These are phyloP conservation scores for Pachycephus smyrnensis DNA, from an alignment of 2,888 invertebrate species.

Conservation along the genomic window DNA sequence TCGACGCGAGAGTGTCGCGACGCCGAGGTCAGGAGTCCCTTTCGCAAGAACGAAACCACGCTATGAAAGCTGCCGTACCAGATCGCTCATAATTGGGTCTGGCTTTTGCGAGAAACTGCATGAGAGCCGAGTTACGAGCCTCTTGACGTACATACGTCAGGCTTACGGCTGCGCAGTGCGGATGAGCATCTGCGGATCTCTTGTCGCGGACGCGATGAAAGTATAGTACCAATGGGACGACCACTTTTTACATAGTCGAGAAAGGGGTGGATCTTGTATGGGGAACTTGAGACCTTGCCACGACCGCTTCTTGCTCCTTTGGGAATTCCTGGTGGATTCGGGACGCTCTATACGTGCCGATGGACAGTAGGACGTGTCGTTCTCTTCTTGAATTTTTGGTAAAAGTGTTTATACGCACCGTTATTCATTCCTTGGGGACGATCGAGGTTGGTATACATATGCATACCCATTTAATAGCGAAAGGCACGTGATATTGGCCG, in stretches of 20 bases:
- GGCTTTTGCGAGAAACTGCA: slow-evolving; percentile 13
- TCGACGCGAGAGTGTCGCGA: background rate
- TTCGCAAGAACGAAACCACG: slow-evolving; percentile 7
- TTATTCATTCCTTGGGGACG: too few relatives aligned
- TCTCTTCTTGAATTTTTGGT: too few relatives aligned
- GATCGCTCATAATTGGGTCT: slow-evolving; percentile 31
- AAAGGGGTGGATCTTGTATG: background rate
- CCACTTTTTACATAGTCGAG: background rate
- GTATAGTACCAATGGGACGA: slow-evolving; percentile 1
- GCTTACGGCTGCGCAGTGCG: too few relatives aligned
- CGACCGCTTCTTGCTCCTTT: slow-evolving; percentile 4
- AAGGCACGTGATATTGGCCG: too few relatives aligned
- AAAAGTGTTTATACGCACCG: too few relatives aligned
- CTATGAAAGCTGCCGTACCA: slow-evolving; percentile 30
- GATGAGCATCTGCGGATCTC: too few relatives aligned
- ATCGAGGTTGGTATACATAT: too few relatives aligned
- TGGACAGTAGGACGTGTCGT: too few relatives aligned
- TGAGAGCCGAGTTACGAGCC: background rate
- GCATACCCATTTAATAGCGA: too few relatives aligned
- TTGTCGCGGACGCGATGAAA: background rate
- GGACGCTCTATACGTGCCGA: too few relatives aligned
- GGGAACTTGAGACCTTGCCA: background rate
- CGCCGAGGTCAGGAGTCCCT: background rate
- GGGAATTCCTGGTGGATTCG: too few relatives aligned
- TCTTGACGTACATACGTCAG: too few relatives aligned